Conservation (phyloP, 2,113 vertebrate genomes). For the Tychaedon coryphoeus region DNA sequence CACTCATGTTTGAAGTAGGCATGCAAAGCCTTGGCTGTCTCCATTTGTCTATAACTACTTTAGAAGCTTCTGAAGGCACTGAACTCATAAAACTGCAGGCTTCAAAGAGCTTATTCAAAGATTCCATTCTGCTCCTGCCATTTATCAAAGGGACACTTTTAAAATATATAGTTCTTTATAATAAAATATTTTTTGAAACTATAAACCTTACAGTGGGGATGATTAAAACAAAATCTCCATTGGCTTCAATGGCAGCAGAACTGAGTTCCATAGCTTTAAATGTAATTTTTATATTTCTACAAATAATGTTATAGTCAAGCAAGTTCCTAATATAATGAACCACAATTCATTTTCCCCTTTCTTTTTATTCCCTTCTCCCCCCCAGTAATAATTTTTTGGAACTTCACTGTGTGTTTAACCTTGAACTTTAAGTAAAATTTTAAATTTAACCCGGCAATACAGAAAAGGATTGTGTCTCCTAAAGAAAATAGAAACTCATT, state of each 20-base stretch:
- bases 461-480: neutral
- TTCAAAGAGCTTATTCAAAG: slow-evolving; percentile 66
- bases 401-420: neutral
- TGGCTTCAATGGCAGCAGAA: slow-evolving; percentile 11
- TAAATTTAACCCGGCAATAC: neutral
- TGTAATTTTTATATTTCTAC: neutral
- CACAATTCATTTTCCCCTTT: neutral
- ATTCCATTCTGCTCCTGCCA: slow-evolving; percentile 33
- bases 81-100: slow-evolving; percentile 67
- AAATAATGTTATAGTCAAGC: neutral
- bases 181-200: slow-evolving; percentile 46
- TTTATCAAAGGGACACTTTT: slow-evolving; percentile 55
- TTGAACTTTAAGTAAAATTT: neutral
- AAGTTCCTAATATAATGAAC: neutral
- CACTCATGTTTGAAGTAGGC: slow-evolving; percentile 59
- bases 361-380: neutral
- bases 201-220: neutral
- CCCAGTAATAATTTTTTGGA: neutral
- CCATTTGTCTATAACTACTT: slow-evolving; percentile 68
- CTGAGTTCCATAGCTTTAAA: slow-evolving; percentile 3
- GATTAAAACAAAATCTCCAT: slow-evolving; percentile 53
- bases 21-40: slow-evolving; percentile 50
- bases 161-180: slow-evolving; percentile 52
- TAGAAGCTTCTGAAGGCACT: slow-evolving; percentile 60
- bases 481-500: neutral